Percentiles rank a stretch among this genome's conserved stretches.
phyloP scores from a whole-genome alignment of 2,797 vertebrate genomes.

The Tarsius wallacei region DNA sequence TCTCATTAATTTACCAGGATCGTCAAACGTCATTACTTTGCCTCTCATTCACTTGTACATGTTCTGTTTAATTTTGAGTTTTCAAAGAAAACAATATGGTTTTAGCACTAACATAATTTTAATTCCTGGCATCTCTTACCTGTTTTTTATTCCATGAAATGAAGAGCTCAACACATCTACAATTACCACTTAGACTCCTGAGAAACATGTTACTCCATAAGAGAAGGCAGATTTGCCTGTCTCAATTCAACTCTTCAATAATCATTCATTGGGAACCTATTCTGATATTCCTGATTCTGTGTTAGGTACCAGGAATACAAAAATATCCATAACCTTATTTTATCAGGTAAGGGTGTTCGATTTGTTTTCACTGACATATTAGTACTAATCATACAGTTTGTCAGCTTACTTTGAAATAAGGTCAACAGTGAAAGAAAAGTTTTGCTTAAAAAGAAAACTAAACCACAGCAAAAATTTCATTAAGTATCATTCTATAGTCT shows the following conservation, averaged over 20 bases:
- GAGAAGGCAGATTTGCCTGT: not conserved
- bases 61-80: conserved; percentile 10
- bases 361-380: conserved; percentile 46
- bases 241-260: not conserved
- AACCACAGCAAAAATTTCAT: conserved; percentile 67
- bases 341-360: conserved; percentile 35
- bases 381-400: conserved; percentile 11
- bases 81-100: conserved; percentile 50
- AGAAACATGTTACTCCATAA: not conserved
- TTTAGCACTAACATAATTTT: conserved; percentile 27
- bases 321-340: conserved; percentile 28
- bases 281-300: not conserved
- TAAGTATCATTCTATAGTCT: conserved; percentile 78
- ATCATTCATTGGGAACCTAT: not conserved
- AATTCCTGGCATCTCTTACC: conserved; percentile 47
- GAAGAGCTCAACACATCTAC: not conserved
- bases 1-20: conserved; percentile 47
- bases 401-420: conserved; percentile 68
- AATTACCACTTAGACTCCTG: not conserved
- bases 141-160: conserved; percentile 32
- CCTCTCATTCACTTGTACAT: conserved; percentile 59
- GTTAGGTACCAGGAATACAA: not conserved
- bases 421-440: conserved; percentile 68
- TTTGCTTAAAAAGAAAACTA: conserved; percentile 71
- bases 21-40: conserved; percentile 3